Conservation (phyloP, 1,140 invertebrate genomes). For the Macrostomum lignano region DNA sequence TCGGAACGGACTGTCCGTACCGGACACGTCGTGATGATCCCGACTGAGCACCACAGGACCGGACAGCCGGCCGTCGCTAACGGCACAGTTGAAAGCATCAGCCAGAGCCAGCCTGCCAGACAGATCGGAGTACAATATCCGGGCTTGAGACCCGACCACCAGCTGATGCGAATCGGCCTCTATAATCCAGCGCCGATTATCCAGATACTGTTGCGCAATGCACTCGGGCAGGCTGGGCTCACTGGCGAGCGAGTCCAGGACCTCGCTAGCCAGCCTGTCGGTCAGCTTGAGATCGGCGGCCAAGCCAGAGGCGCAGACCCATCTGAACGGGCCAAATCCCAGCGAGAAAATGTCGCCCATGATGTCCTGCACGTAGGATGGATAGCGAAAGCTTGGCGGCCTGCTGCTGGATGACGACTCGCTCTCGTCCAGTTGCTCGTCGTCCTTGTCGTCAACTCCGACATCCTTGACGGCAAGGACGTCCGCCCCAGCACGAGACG, state of each 20-base stretch:
- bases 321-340: slow-evolving; percentile 43
- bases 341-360: slow-evolving; percentile 44
- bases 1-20: slow-evolving; percentile 38
- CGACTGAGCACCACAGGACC: slow-evolving; percentile 36
- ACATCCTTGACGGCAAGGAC: background rate
- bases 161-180: slow-evolving; percentile 34
- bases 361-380: slow-evolving; percentile 41
- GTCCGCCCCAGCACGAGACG: slow-evolving; percentile 32
- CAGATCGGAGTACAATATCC: slow-evolving; percentile 39
- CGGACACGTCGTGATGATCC: slow-evolving; percentile 42
- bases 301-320: slow-evolving; percentile 37
- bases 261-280: slow-evolving; percentile 33
- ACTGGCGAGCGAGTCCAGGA: slow-evolving; percentile 30
- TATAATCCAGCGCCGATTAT: slow-evolving; percentile 38
- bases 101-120: slow-evolving; percentile 32
- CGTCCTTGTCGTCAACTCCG: slow-evolving; percentile 1
- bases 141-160: slow-evolving; percentile 29
- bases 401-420: background rate
- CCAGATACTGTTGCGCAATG: slow-evolving; percentile 32
- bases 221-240: slow-evolving; percentile 5
- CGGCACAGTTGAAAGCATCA: slow-evolving; percentile 35
- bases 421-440: slow-evolving; percentile 1
- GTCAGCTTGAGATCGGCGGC: slow-evolving; percentile 32
- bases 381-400: slow-evolving; percentile 33
- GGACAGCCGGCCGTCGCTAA: slow-evolving; percentile 29